Evolutionary conservation across 1,140 invertebrate genomes (phyloP).

Genomic region (Caligus rogercresseyi): DNA sequence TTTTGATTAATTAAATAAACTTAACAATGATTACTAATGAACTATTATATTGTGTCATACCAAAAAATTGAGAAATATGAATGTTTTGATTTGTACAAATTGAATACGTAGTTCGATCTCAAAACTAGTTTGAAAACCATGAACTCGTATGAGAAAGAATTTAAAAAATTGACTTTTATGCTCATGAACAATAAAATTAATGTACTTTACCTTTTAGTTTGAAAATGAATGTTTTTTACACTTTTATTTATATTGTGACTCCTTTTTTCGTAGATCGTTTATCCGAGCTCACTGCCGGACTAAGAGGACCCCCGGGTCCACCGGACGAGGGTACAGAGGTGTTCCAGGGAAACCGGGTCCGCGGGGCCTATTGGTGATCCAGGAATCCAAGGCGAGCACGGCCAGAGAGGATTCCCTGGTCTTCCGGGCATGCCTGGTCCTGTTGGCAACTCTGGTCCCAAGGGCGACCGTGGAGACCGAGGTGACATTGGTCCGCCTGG

Average conservation of each 20-base stretch:
- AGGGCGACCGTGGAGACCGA: conserved; percentile 11
- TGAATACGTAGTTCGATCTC: too few relatives aligned
- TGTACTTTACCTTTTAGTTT: neutral
- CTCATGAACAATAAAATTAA: too few relatives aligned
- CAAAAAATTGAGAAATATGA: too few relatives aligned
- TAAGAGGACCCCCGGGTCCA: conserved; percentile 22
- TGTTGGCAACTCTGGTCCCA: conserved; percentile 20
- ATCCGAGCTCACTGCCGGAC: conserved; percentile 21
- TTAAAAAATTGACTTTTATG: too few relatives aligned
- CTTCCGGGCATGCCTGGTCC: conserved; percentile 23
- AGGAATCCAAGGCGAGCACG: conserved; percentile 23
- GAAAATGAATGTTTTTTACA: neutral
- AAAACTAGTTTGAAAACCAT: too few relatives aligned
- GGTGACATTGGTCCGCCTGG: conserved; percentile 22
- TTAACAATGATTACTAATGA: neutral
- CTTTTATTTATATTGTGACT: too few relatives aligned
- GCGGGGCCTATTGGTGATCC: conserved; percentile 22
- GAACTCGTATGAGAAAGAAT: too few relatives aligned
- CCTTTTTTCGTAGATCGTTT: conserved; percentile 23
- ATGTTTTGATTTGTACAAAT: too few relatives aligned
- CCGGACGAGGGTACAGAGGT: conserved; percentile 21
- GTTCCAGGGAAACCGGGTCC: conserved; percentile 21
- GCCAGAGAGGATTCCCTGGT: conserved; percentile 24
- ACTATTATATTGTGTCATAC: too few relatives aligned
- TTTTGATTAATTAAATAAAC: neutral